Evolutionary conservation across 2,888 invertebrate genomes (phyloP).

Genomic region (Apodemia mormo): DNA sequence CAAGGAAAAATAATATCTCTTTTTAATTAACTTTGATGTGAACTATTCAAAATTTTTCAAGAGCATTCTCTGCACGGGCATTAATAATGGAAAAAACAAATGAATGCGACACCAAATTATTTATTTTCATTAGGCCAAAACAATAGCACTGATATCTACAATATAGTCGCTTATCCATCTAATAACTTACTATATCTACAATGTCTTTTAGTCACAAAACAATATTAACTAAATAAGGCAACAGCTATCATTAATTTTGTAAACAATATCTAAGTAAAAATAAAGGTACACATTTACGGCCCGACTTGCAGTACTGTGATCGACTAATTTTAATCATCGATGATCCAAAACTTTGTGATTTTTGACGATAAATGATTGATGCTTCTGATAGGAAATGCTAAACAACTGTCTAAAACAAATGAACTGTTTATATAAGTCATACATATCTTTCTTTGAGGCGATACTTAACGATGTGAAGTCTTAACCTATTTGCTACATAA

Average conservation of each 20-base stretch:
- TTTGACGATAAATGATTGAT: background rate
- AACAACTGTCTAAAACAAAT: background rate
- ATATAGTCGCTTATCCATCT: conserved; percentile 75
- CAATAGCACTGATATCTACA: conserved; percentile 79
- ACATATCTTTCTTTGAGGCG: background rate
- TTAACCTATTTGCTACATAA: no score
- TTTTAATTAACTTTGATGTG: no score
- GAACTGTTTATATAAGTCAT: background rate
- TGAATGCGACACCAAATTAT: conserved; percentile 78
- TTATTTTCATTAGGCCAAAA: conserved; percentile 79
- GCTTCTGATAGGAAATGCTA: background rate
- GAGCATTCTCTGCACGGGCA: background rate
- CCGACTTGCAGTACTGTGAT: background rate
- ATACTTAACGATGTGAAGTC: background rate
- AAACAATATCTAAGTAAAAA: conserved; percentile 54
- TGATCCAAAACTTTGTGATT: background rate
- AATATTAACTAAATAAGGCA: conserved; percentile 81
- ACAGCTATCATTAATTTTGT: conserved; percentile 75
- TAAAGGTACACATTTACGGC: background rate
- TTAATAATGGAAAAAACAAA: conserved; percentile 43
- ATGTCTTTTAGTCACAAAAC: conserved; percentile 78
- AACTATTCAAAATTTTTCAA: background rate
- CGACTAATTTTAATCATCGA: background rate
- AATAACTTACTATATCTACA: conserved; percentile 71
- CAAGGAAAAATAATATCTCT: no score